Conservation (phyloP, 2,888 invertebrate genomes). For the Apeira syringaria region DNA sequence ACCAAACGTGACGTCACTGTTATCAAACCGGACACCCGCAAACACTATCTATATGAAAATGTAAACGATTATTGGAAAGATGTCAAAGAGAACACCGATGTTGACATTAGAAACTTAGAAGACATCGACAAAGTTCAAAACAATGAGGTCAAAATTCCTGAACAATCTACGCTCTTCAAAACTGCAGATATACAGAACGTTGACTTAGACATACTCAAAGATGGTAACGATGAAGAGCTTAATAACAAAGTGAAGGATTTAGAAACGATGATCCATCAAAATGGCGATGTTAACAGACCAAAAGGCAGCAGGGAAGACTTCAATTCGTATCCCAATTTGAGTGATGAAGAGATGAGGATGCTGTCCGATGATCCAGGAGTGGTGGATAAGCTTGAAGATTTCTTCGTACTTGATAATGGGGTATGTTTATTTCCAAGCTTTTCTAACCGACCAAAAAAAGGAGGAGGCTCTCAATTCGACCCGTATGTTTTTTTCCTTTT, state of each 20-base stretch:
- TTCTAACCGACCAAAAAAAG: too few species aligned
- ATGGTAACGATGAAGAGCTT: constrained; percentile 35
- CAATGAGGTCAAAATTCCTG: constrained; percentile 14
- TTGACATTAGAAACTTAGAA: constrained; percentile 43
- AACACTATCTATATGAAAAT: constrained; percentile 15
- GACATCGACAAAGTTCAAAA: constrained; percentile 1
- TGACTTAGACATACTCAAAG: constrained; percentile 29
- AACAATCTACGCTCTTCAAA: constrained; percentile 17
- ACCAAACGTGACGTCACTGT: constrained; percentile 35
- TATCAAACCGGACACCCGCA: constrained; percentile 11
- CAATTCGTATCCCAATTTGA: constrained; percentile 42
- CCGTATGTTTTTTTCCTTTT: too few species aligned
- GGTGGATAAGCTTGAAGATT: constrained; percentile 48
- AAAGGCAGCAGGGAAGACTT: constrained; percentile 24
- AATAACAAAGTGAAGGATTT: constrained; percentile 34
- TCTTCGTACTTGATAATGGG: constrained; percentile 65
- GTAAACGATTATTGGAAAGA: constrained; percentile 34
- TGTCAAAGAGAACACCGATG: constrained; percentile 24
- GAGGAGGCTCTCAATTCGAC: too few species aligned
- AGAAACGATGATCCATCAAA: constrained; percentile 37
- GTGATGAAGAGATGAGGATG: constrained; percentile 61
- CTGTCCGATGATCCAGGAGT: constrained; percentile 56
- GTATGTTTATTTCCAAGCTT: constrained; percentile 56
- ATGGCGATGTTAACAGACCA: constrained; percentile 7
- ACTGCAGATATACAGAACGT: constrained; percentile 23